A percentile compares a stretch with the other conserved stretches of the same genome.
These are phyloP conservation scores for Tauraco erythrolophus DNA, from an alignment of 2,113 vertebrate genomes.

Conservation along the genomic window DNA sequence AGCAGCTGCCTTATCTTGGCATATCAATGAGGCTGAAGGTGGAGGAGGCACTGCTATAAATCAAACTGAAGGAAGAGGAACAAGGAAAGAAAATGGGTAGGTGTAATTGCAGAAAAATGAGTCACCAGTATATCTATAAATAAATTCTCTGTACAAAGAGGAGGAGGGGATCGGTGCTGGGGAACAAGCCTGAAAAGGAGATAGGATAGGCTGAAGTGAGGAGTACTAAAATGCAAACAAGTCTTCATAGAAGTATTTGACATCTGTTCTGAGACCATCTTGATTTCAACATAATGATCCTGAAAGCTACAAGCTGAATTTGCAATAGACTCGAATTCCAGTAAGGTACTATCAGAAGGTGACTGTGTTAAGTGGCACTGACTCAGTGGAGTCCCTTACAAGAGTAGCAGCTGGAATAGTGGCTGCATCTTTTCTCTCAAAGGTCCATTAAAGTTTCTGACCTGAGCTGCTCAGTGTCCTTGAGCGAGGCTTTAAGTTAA, in stretches of 20 bases:
- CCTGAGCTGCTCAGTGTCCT: background rate
- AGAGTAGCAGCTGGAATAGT: background rate
- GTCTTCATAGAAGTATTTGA: background rate
- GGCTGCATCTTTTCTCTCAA: background rate
- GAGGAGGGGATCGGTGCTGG: background rate
- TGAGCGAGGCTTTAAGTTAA: background rate
- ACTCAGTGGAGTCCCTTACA: background rate
- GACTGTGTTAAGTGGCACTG: background rate
- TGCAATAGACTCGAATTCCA: background rate
- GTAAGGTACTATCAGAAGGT: background rate
- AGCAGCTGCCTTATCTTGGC: background rate
- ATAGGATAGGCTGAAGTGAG: background rate
- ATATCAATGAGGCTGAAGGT: constrained; percentile 12
- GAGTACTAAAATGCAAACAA: background rate
- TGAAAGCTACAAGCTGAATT: background rate
- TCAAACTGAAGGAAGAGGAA: constrained; percentile 8
- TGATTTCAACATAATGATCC: background rate
- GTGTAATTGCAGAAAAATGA: constrained; percentile 52
- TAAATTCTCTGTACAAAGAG: background rate
- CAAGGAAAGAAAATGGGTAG: constrained; percentile 36
- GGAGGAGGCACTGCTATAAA: constrained; percentile 22
- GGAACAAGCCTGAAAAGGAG: constrained; percentile 11
- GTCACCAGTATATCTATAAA: constrained; percentile 45
- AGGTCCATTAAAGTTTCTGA: background rate
- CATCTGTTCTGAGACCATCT: background rate